These are phyloP conservation scores for Xerus rutilus DNA, from an alignment of 2,797 vertebrate genomes.

Conservation along the genomic window DNA sequence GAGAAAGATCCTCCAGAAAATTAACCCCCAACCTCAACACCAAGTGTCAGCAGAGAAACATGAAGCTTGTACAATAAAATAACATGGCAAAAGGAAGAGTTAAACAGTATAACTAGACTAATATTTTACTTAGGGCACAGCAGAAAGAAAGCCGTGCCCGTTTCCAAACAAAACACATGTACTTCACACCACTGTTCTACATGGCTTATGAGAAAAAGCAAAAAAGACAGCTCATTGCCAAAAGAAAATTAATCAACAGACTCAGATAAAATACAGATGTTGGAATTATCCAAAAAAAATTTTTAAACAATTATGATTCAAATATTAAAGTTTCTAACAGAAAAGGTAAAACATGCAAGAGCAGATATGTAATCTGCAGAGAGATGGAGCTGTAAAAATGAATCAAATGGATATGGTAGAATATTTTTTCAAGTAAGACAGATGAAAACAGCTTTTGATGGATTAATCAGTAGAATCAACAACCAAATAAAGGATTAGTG, in stretches of 20 bases:
- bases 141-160: neutral
- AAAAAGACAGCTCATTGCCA: neutral
- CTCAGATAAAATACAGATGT: neutral
- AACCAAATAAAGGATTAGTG: neutral
- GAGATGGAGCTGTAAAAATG: neutral
- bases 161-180: neutral
- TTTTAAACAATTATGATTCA: neutral
- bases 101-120: neutral
- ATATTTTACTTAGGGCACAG: neutral
- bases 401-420: neutral
- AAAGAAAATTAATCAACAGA: neutral
- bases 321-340: neutral
- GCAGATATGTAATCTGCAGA: neutral
- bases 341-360: neutral
- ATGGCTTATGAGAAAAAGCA: neutral
- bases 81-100: neutral
- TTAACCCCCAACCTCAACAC: neutral
- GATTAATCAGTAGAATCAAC: too few species aligned
- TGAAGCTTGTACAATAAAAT: neutral
- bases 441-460: neutral
- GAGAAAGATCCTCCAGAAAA: constrained; percentile 4
- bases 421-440: neutral
- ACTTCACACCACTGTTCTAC: neutral
- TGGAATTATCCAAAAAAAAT: too few species aligned
- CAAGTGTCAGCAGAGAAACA: neutral